These are phyloP conservation scores for Selene dorsalis DNA, from an alignment of 2,797 vertebrate species.

Conservation along the genomic window DNA sequence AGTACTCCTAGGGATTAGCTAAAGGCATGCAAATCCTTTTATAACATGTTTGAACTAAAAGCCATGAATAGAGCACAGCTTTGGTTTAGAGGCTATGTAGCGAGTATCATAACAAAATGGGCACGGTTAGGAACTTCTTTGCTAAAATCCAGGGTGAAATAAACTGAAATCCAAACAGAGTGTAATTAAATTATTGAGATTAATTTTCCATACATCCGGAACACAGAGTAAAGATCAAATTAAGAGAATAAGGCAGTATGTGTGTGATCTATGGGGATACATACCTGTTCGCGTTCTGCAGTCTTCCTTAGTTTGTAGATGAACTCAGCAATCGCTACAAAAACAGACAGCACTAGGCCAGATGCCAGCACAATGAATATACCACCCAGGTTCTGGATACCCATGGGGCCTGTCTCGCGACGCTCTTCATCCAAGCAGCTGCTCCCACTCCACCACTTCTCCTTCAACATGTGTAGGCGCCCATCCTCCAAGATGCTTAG, in stretches of 20 bases:
- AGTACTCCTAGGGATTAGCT: slow-evolving; percentile 70
- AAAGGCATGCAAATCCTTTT: slow-evolving; percentile 75
- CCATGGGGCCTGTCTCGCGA: slow-evolving; percentile 94
- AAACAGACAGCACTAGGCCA: slow-evolving; percentile 94
- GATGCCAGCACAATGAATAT: slow-evolving; percentile 98
- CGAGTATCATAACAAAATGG: slow-evolving; percentile 43
- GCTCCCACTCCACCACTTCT: slow-evolving; percentile 97
- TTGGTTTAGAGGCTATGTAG: slow-evolving; percentile 52
- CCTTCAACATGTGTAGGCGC: slow-evolving; percentile 95
- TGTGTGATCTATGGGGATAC: slow-evolving; percentile 57
- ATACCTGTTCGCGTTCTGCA: slow-evolving; percentile 94
- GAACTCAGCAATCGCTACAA: slow-evolving; percentile 98
- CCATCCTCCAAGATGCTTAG: slow-evolving; percentile 97
- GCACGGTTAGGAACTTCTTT: slow-evolving; percentile 38
- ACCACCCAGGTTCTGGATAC: slow-evolving; percentile 97
- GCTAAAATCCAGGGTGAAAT: slow-evolving; percentile 39
- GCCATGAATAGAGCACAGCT: slow-evolving; percentile 57
- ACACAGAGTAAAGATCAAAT: slow-evolving; percentile 9
- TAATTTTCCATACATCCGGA: slow-evolving; percentile 20
- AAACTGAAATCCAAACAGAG: slow-evolving; percentile 29
- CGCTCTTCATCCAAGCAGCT: slow-evolving; percentile 94
- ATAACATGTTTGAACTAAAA: slow-evolving; percentile 67
- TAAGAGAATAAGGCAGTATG: neutral
- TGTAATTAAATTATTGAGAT: slow-evolving; percentile 59
- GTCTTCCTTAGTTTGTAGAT: slow-evolving; percentile 97